Percentiles rank a stretch among this genome's conserved stretches.
Evolutionary conservation across 2,888 invertebrate genomes (phyloP).

Genomic region (Cremastobaeus sp.): DNA sequence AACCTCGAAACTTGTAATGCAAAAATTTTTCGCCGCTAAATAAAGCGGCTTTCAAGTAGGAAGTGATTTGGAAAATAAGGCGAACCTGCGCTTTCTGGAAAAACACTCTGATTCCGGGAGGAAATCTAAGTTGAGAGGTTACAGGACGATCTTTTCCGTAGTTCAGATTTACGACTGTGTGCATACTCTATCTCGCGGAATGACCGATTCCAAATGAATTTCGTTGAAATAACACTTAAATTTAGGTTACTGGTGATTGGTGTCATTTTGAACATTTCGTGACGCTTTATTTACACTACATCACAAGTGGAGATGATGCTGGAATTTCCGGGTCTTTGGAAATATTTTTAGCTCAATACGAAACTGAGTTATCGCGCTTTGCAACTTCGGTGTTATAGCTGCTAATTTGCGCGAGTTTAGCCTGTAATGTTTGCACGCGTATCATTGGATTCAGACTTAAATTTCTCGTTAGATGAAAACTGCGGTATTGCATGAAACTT

Average conservation of each 20-base stretch:
- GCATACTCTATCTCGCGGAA: slow-evolving; percentile 16
- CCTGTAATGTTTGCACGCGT: too few relatives aligned
- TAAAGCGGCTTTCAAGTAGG: slow-evolving; percentile 8
- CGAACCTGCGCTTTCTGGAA: not conserved
- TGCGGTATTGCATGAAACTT: too few relatives aligned
- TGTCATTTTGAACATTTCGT: slow-evolving; percentile 20
- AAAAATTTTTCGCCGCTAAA: slow-evolving; percentile 26
- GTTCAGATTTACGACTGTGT: slow-evolving; percentile 25
- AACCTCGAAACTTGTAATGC: slow-evolving; percentile 51
- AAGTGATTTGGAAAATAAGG: slow-evolving; percentile 15
- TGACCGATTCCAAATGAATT: slow-evolving; percentile 15
- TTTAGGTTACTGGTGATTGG: slow-evolving; percentile 30
- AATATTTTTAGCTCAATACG: too few relatives aligned
- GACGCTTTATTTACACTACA: not conserved
- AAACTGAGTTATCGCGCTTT: too few relatives aligned
- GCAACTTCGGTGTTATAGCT: too few relatives aligned
- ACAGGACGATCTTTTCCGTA: slow-evolving; percentile 20
- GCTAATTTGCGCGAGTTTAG: too few relatives aligned
- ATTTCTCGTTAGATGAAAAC: too few relatives aligned
- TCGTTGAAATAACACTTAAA: slow-evolving; percentile 12
- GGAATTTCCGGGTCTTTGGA: slow-evolving; percentile 11
- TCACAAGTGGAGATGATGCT: slow-evolving; percentile 36
- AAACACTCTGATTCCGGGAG: slow-evolving; percentile 11
- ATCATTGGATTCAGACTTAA: too few relatives aligned
- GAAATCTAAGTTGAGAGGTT: slow-evolving; percentile 44